Base-by-base conservation (phyloP, 2,113 vertebrate genomes). In the Coreoperca whiteheadi region DNA sequence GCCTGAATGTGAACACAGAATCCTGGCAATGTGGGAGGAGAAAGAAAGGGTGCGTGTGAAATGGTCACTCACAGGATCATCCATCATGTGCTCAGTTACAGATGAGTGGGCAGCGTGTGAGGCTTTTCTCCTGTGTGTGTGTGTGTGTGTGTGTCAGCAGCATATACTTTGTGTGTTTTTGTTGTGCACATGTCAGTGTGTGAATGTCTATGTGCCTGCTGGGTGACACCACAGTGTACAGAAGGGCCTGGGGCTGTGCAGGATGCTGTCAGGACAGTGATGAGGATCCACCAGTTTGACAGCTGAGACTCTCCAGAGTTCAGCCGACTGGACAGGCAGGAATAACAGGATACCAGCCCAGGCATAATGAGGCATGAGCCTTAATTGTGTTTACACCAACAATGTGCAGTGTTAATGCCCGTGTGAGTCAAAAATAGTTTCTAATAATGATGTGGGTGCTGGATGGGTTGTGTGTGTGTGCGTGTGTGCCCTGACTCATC, bases 271-370 rank as follows among this genome's bases (percentile, higher is more conserved):
- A 87, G 53, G 66, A 69, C 64, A 28, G n/a, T 28, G 46, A 69
- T 54, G 51, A 56, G 46, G 23, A 81, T 63, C 60, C 28, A 73
- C 21, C 41, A 66, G 66, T 84, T 74, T 86, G 79, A 88, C 83
- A 86, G 64, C 80, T 75, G 63, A 89, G 28, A 41, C 54, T 87
- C 83, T 78, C 84, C 54, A 74, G 77, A 61, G 79, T 41, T 32
- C 50, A 69, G 32, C 16, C 0, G 32, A 69, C 51, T 81, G 50
- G 59, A 89, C 54, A 48, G 69, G 54, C 77, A 60, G 66, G 28
- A 23, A n/a, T 46, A 66, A 75, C 83, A 73, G 66, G 79, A 67
- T 34, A 30, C 18, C 25, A 64, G 72, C 57, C 48, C 43, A 8
- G 68, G 82, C 77, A 79, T 89, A 77, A 86, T 82, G 70, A 79